These are phyloP conservation scores for Pachycephala philippinensis DNA, from an alignment of 2,113 vertebrate species.

Conservation along the genomic window DNA sequence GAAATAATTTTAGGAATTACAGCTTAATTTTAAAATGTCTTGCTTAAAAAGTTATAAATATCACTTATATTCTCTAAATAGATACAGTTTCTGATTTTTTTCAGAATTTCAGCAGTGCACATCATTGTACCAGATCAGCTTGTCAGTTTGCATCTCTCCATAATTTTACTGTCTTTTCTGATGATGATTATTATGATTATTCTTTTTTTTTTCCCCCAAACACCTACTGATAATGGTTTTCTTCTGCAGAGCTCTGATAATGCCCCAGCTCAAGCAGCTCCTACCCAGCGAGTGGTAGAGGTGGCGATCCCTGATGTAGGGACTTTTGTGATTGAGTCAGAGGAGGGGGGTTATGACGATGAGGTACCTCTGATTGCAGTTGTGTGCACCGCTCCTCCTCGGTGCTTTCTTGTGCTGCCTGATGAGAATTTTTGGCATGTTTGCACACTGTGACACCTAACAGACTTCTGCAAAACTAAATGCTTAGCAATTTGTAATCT, in stretches of 20 bases:
- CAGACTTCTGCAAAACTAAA: slow-evolving; percentile 31
- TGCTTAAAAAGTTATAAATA: not conserved
- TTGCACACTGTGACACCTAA: slow-evolving; percentile 47
- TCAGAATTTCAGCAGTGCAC: not conserved
- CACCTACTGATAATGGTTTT: slow-evolving; percentile 65
- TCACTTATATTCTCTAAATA: not conserved
- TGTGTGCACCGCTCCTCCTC: slow-evolving; percentile 32
- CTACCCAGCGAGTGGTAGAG: slow-evolving; percentile 87
- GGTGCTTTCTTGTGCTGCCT: slow-evolving; percentile 57
- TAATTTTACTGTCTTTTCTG: slow-evolving; percentile 1
- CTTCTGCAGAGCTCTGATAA: slow-evolving; percentile 80
- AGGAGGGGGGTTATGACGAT: slow-evolving; percentile 96
- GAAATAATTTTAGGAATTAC: not conserved
- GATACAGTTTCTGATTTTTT: not conserved
- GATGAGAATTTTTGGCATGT: slow-evolving; percentile 64
- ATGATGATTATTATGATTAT: not conserved
- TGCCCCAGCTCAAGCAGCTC: slow-evolving; percentile 71
- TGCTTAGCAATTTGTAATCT: not conserved
- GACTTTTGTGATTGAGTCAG: slow-evolving; percentile 91
- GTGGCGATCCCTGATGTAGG: slow-evolving; percentile 93
- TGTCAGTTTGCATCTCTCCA: not conserved
- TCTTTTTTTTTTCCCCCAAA: not conserved
- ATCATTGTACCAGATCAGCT: not conserved
- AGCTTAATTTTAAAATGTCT: not conserved
- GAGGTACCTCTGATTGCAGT: slow-evolving; percentile 82